Evolutionary conservation across 2,888 invertebrate species (phyloP).

Genomic region (Hirtodrosophila cameraria): DNA sequence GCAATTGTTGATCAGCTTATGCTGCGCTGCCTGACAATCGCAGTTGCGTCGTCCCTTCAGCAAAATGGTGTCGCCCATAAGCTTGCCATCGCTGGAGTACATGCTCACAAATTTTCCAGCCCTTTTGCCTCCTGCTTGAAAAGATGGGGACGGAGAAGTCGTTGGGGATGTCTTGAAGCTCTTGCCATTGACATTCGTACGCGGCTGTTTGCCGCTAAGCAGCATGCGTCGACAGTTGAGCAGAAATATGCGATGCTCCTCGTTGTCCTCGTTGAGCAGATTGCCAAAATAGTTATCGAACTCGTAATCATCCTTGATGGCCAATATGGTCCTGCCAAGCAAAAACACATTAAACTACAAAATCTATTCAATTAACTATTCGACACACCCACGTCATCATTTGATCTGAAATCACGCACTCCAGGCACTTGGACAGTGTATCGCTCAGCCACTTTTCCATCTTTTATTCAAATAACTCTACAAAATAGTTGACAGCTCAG

Average conservation of each 20-base stretch:
- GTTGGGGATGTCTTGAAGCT: too few relatives aligned
- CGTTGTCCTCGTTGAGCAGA: constrained; percentile 88
- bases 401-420: constrained; percentile 89
- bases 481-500: constrained; percentile 21
- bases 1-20: constrained; percentile 96
- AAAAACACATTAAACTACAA: not conserved
- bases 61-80: constrained; percentile 85
- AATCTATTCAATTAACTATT: not conserved
- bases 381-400: constrained; percentile 86
- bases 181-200: constrained; percentile 36
- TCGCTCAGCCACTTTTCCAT: constrained; percentile 89
- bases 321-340: constrained; percentile 87
- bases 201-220: constrained; percentile 83
- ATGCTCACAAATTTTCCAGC: constrained; percentile 90
- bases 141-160: too few relatives aligned
- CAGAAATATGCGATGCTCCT: constrained; percentile 88
- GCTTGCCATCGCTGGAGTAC: constrained; percentile 89
- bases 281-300: constrained; percentile 91
- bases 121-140: constrained; percentile 83
- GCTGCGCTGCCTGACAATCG: constrained; percentile 96
- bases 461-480: constrained; percentile 6
- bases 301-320: constrained; percentile 89
- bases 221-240: constrained; percentile 86
- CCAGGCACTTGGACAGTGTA: constrained; percentile 87
- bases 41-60: constrained; percentile 93